Conservation (phyloP, 2,888 invertebrate genomes). For the Teinopalpus imperialis region DNA sequence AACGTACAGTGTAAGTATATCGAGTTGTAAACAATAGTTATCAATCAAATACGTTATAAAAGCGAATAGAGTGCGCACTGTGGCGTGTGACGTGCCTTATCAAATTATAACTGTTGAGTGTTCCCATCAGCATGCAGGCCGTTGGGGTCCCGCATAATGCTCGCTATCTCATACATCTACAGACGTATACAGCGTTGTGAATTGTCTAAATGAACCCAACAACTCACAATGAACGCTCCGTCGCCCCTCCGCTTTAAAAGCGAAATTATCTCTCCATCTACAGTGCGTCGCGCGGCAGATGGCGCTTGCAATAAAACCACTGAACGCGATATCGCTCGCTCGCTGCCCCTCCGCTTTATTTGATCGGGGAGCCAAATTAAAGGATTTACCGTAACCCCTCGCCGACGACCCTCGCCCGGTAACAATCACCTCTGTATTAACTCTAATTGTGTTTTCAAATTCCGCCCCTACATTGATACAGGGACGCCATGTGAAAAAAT, state of each 20-base stretch:
- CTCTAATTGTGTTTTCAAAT: conserved; percentile 82
- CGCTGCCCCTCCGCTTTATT: conserved; percentile 75
- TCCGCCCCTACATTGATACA: conserved; percentile 67
- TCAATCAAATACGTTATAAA: conserved; percentile 20
- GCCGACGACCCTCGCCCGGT: conserved; percentile 70
- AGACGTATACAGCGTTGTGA: conserved; percentile 58
- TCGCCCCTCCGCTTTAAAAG: conserved; percentile 62
- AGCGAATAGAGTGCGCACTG: conserved; percentile 28
- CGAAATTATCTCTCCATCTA: conserved; percentile 79
- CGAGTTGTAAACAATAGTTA: conserved; percentile 26
- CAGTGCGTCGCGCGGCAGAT: conserved; percentile 70
- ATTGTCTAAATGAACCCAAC: conserved; percentile 73
- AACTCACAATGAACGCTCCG: conserved; percentile 64
- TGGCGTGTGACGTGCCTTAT: conserved; percentile 45
- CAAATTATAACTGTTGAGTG: conserved; percentile 60
- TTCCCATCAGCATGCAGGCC: conserved; percentile 54
- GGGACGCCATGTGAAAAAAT: conserved; percentile 75
- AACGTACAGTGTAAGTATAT: conserved; percentile 11
- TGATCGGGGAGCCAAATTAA: conserved; percentile 82
- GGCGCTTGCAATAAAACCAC: conserved; percentile 82
- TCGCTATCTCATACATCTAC: conserved; percentile 67
- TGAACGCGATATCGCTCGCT: conserved; percentile 78
- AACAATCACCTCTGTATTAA: conserved; percentile 82
- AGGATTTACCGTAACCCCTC: conserved; percentile 79
- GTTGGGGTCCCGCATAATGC: conserved; percentile 59